These are phyloP conservation scores for Diadumene lineata DNA, from an alignment of 92 coral and sea anemone genomes.

Conservation along the genomic window DNA sequence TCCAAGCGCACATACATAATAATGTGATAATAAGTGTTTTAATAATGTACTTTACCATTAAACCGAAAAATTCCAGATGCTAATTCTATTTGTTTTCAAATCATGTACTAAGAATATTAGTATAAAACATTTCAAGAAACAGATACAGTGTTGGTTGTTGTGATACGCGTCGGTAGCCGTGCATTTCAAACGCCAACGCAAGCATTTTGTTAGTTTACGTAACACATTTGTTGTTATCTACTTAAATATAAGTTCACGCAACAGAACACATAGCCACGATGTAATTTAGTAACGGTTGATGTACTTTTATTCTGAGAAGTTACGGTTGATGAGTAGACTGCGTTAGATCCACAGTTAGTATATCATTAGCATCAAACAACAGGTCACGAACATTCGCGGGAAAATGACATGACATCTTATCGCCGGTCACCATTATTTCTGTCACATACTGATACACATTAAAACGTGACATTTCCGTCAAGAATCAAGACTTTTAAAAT, in stretches of 20 bases:
- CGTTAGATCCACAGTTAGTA: conserved; percentile 44
- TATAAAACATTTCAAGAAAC: not conserved
- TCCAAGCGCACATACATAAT: not conserved
- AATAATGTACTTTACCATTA: not conserved
- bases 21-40: not conserved
- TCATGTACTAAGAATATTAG: not conserved
- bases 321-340: conserved; percentile 16
- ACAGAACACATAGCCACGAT: not conserved
- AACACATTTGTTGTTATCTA: not conserved
- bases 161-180: conserved; percentile 7
- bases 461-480: conserved; percentile 10
- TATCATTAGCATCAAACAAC: conserved; percentile 37
- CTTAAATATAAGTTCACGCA: not conserved
- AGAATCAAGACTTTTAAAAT: not conserved
- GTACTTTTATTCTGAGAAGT: conserved; percentile 29
- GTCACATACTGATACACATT: conserved; percentile 42
- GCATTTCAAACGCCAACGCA: conserved; percentile 1
- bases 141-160: conserved; percentile 1
- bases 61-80: not conserved
- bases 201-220: not conserved
- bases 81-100: not conserved
- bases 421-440: conserved; percentile 56
- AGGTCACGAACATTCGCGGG: conserved; percentile 64
- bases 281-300: not conserved
- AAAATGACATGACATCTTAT: conserved; percentile 47